A percentile compares a stretch with the other conserved stretches of the same genome.
phyloP scores from a whole-genome alignment of 2,888 invertebrate genomes.

The Ecliptopera silaceata region DNA sequence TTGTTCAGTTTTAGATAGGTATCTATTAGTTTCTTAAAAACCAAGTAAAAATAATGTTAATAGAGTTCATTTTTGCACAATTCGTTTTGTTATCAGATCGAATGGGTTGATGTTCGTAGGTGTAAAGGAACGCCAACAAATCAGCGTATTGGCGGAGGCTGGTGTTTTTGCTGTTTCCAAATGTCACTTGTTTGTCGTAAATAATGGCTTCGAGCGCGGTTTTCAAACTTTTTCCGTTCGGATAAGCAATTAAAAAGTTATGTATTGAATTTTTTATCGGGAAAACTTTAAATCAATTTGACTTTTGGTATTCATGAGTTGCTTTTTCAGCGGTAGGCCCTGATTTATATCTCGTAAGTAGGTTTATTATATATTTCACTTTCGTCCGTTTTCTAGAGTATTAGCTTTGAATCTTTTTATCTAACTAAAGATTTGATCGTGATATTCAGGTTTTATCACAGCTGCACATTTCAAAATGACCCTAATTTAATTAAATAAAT shows the following conservation, averaged over 20 bases:
- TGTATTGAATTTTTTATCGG: constrained; percentile 34
- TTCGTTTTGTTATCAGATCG: not conserved
- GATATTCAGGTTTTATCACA: too few relatives aligned
- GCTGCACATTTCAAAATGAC: too few relatives aligned
- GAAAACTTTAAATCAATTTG: constrained; percentile 21
- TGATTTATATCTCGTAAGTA: too few relatives aligned
- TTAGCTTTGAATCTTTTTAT: too few relatives aligned
- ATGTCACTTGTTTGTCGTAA: constrained; percentile 35
- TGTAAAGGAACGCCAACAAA: constrained; percentile 44
- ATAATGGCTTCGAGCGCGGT: constrained; percentile 32
- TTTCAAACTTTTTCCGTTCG: constrained; percentile 29
- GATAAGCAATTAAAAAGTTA: constrained; percentile 34
- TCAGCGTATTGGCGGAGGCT: constrained; percentile 43
- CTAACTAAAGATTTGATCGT: too few relatives aligned
- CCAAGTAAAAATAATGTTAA: not conserved
- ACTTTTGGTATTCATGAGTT: constrained; percentile 13
- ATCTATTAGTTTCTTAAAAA: too few relatives aligned
- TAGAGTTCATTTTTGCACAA: constrained; percentile 6
- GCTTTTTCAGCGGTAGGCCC: constrained; percentile 1
- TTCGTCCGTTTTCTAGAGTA: too few relatives aligned
- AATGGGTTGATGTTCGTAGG: constrained; percentile 27
- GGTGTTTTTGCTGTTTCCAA: constrained; percentile 30
- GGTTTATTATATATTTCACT: too few relatives aligned
- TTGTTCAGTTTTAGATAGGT: too few relatives aligned
- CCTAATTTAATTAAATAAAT: too few relatives aligned